These are phyloP conservation scores for Chlorops oryzae DNA, from an alignment of 1,140 invertebrate species.

Conservation along the genomic window DNA sequence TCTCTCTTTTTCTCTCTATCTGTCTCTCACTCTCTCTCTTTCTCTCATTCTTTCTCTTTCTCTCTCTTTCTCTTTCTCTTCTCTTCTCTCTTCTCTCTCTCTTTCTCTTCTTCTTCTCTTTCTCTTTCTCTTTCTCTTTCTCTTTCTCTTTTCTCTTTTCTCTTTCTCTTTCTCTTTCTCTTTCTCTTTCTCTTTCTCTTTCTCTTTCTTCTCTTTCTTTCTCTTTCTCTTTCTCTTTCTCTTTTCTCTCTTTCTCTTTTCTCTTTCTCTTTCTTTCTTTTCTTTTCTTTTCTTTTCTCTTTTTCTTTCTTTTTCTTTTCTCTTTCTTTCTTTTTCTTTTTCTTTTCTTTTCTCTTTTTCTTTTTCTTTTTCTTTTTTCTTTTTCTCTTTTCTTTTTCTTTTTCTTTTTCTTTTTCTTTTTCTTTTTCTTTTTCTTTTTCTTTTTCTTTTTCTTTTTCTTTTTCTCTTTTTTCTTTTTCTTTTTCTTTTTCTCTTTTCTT, in stretches of 20 bases:
- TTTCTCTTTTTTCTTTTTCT: conserved; percentile 2
- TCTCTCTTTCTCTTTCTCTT: background rate
- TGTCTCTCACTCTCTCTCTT: background rate
- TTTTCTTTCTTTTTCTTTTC: background rate
- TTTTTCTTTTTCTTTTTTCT: conserved; percentile 1
- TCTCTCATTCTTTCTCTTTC: background rate
- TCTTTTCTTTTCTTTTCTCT: background rate
- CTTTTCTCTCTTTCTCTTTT: background rate
- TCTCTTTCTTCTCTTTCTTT: background rate
- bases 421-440: background rate
- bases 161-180: background rate
- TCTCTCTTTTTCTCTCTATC: background rate
- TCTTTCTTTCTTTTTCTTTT: background rate
- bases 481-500: background rate
- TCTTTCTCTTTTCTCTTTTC: background rate
- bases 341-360: background rate
- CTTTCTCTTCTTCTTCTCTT: background rate
- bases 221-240: background rate
- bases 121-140: background rate
- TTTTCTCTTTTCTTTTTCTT: conserved; percentile 1
- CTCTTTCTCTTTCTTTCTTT: background rate
- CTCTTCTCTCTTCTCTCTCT: background rate
- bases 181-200: background rate
- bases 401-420: background rate
- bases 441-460: background rate